phyloP scores from a whole-genome alignment of 2,888 invertebrate species.

The Thereva nobilitata region DNA sequence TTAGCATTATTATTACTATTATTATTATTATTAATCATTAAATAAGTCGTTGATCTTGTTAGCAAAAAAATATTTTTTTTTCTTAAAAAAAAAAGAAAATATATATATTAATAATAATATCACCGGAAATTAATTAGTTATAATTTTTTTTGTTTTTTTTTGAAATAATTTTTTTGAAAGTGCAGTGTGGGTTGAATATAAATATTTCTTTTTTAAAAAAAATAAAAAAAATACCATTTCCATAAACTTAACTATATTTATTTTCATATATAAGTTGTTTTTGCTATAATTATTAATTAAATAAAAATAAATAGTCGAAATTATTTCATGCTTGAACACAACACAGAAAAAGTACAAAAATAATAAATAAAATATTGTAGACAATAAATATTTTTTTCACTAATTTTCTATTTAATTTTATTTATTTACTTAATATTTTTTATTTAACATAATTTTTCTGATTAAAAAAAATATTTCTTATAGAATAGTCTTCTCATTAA shows the following conservation, averaged over 20 bases:
- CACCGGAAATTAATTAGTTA: slow-evolving; percentile 5
- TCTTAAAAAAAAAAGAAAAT: background rate
- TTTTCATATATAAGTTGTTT: too few relatives aligned
- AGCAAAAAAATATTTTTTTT: slow-evolving; percentile 24
- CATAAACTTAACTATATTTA: too few relatives aligned
- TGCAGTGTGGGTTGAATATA: slow-evolving; percentile 34
- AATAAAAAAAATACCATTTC: too few relatives aligned
- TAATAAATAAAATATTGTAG: too few relatives aligned
- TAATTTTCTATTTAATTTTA: slow-evolving; percentile 10
- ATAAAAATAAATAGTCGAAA: too few relatives aligned
- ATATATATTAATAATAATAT: too few relatives aligned
- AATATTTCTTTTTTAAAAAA: background rate
- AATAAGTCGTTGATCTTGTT: slow-evolving; percentile 28
- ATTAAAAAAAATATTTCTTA: slow-evolving; percentile 22
- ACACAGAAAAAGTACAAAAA: too few relatives aligned
- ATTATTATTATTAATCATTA: slow-evolving; percentile 12
- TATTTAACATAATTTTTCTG: slow-evolving; percentile 27
- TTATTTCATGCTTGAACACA: too few relatives aligned
- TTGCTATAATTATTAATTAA: too few relatives aligned
- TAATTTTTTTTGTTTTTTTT: slow-evolving; percentile 1
- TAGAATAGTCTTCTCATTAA: slow-evolving; percentile 23
- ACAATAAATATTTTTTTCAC: background rate
- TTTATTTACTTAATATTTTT: slow-evolving; percentile 9
- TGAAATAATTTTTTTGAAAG: slow-evolving; percentile 19
- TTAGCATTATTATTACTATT: slow-evolving; percentile 11